Percentiles rank a stretch among this genome's conserved stretches.
These are phyloP conservation scores for Acromyrmex charruanus DNA, from an alignment of 1,140 invertebrate genomes.

Conservation along the genomic window DNA sequence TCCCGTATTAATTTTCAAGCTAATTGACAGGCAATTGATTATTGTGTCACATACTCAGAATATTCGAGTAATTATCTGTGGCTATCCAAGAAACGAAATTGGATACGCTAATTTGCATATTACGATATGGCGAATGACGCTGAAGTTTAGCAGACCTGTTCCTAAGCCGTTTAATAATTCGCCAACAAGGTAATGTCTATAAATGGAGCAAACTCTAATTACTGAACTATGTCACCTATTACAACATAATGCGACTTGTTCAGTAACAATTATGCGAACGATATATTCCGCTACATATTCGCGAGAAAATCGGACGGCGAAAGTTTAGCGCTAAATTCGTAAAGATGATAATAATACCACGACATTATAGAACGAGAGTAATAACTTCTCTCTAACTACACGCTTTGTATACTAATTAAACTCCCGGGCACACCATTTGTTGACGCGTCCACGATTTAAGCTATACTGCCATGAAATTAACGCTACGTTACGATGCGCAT, in stretches of 20 bases:
- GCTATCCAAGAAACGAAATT: conserved; percentile 20
- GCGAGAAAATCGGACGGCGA: conserved; percentile 32
- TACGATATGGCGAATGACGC: neutral
- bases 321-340: conserved; percentile 34
- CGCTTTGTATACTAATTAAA: conserved; percentile 65
- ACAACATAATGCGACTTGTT: conserved; percentile 60
- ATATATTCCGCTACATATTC: conserved; percentile 53
- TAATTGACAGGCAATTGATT: conserved; percentile 18
- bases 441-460: conserved; percentile 40
- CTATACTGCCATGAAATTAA: neutral
- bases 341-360: conserved; percentile 36
- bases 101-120: neutral
- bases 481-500: conserved; percentile 5
- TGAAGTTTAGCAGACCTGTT: conserved; percentile 20
- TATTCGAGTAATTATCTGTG: conserved; percentile 18
- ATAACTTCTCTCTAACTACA: conserved; percentile 52
- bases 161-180: conserved; percentile 69
- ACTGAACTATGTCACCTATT: conserved; percentile 60
- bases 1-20: conserved; percentile 8
- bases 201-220: conserved; percentile 64
- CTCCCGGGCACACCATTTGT: conserved; percentile 53
- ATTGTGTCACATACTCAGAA: conserved; percentile 3
- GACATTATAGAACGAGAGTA: conserved; percentile 40
- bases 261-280: conserved; percentile 57
- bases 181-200: conserved; percentile 58